A percentile compares a stretch with the other conserved stretches of the same genome.
Conservation (phyloP, 2,797 vertebrate genomes). For the Helarctos malayanus region DNA sequence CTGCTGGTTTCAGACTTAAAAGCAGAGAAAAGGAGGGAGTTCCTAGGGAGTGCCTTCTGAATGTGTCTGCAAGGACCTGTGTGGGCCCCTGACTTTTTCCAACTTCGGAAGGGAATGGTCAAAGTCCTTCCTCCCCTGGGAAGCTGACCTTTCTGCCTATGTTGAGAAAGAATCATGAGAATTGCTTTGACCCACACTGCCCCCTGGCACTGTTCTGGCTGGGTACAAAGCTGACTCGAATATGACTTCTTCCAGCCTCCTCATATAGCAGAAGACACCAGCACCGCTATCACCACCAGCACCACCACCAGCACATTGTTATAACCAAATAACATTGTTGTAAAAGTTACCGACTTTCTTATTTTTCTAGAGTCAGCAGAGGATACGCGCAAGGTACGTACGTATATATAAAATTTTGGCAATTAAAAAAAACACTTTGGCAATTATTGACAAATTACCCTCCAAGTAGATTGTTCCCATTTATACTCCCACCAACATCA, state of each 20-base stretch:
- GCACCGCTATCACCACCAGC: neutral
- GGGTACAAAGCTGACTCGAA: neutral
- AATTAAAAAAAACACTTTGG: neutral
- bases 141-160: neutral
- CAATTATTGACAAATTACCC: neutral
- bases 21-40: neutral
- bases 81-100: neutral
- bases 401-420: neutral
- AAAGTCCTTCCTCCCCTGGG: neutral
- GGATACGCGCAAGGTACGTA: neutral
- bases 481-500: neutral
- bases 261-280: neutral
- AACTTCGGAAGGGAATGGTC: neutral
- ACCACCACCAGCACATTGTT: neutral
- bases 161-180: neutral
- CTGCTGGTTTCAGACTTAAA: neutral
- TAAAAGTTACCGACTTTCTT: neutral
- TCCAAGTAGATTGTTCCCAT: neutral
- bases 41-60: neutral
- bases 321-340: neutral
- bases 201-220: neutral
- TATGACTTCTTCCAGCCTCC: neutral
- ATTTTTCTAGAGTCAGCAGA: neutral
- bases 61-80: neutral
- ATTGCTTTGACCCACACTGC: neutral